Percentiles rank a stretch among this genome's conserved stretches.
Conservation (phyloP, 1,140 invertebrate genomes). For the Lasaia peninsularis region DNA sequence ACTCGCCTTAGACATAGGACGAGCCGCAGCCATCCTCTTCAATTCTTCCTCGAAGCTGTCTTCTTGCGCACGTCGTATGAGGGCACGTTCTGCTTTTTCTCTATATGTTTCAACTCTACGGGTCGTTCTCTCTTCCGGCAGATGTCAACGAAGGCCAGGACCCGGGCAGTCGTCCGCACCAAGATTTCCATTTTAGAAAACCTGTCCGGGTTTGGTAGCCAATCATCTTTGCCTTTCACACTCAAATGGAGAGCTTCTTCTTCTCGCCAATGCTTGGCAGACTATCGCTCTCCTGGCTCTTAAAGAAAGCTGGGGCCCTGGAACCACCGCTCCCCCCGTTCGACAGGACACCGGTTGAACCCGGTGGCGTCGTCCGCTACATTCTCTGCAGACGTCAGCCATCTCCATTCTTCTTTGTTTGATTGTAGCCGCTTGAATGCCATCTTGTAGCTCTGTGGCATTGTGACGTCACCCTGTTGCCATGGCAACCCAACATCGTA, state of each 20-base stretch:
- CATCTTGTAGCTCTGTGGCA: no score
- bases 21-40: neutral
- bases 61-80: slow-evolving; percentile 11
- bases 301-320: slow-evolving; percentile 11
- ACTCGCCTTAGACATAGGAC: neutral
- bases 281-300: neutral
- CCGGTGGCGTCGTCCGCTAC: slow-evolving; percentile 40
- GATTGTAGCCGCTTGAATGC: neutral
- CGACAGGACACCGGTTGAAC: neutral
- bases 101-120: slow-evolving; percentile 11
- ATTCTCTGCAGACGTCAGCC: slow-evolving; percentile 37
- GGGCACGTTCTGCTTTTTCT: slow-evolving; percentile 11
- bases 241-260: neutral
- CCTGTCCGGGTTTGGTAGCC: slow-evolving; percentile 13
- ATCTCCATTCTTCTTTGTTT: slow-evolving; percentile 34
- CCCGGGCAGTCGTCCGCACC: slow-evolving; percentile 8
- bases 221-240: neutral
- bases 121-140: neutral
- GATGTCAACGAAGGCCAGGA: slow-evolving; percentile 15
- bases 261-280: neutral
- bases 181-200: slow-evolving; percentile 16
- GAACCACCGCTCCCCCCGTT: slow-evolving; percentile 13
- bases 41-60: slow-evolving; percentile 15
- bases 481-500: no score
- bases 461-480: no score